Evolutionary conservation across 2,797 vertebrate species (phyloP).

Genomic region (Cossypha niveicapilla): DNA sequence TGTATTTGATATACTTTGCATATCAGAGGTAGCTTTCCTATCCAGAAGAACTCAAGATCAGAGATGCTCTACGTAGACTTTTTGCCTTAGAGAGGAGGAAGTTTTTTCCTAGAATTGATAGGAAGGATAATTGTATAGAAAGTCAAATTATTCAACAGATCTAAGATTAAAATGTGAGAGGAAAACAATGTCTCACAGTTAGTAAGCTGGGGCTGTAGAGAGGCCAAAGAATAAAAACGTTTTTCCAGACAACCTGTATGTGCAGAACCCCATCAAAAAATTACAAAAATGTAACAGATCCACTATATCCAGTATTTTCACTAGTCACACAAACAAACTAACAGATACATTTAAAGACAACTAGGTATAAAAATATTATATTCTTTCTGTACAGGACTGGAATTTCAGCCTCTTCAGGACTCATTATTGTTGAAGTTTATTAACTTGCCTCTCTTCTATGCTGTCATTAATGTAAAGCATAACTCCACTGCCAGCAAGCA

Average conservation of each 20-base stretch:
- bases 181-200: not conserved
- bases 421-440: not conserved
- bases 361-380: not conserved
- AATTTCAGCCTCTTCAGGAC: not conserved
- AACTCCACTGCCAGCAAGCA: not conserved
- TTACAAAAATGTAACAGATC: not conserved
- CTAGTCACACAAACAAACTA: not conserved
- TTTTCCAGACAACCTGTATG: not conserved
- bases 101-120: not conserved
- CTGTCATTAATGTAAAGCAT: not conserved
- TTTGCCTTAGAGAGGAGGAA: not conserved
- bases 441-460: not conserved
- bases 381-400: not conserved
- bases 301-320: not conserved
- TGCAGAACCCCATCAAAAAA: not conserved
- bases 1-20: not conserved
- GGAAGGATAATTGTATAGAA: not conserved
- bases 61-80: not conserved
- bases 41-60: not conserved
- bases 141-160: not conserved
- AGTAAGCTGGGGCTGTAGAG: not conserved
- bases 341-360: not conserved
- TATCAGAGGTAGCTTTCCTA: not conserved
- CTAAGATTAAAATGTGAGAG: not conserved
- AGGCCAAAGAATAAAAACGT: not conserved